phyloP scores from a whole-genome alignment of 2,888 invertebrate species.

The Drymonia ruficornis region DNA sequence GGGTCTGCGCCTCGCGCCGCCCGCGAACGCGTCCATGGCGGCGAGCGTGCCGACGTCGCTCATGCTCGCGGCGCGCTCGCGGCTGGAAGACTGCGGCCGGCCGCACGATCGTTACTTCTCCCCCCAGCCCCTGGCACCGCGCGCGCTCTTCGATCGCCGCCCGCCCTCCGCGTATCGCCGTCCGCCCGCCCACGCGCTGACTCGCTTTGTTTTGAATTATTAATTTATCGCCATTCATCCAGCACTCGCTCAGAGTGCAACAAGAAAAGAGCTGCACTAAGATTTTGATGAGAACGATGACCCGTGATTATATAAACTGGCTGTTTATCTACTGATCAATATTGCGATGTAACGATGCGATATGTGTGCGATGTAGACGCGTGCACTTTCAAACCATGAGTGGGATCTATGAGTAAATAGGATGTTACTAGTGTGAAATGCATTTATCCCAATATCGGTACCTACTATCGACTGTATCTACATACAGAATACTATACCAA shows the following conservation, averaged over 20 bases:
- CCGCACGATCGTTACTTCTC: slow-evolving; percentile 67
- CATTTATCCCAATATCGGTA: too few species aligned
- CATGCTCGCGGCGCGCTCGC: slow-evolving; percentile 81
- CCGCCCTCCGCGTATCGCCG: slow-evolving; percentile 73
- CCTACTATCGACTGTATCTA: too few species aligned
- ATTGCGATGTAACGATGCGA: too few species aligned
- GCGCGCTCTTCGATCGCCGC: slow-evolving; percentile 81
- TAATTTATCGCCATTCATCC: slow-evolving; percentile 81
- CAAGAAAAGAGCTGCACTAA: slow-evolving; percentile 56
- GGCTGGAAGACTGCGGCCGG: slow-evolving; percentile 80
- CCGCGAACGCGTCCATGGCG: slow-evolving; percentile 83
- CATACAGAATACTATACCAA: too few species aligned
- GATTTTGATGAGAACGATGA: slow-evolving; percentile 48
- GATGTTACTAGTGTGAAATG: too few species aligned
- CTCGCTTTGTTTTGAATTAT: slow-evolving; percentile 82
- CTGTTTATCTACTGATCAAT: neutral
- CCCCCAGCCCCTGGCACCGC: slow-evolving; percentile 67
- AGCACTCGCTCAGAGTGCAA: slow-evolving; percentile 57
- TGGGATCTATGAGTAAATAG: too few species aligned
- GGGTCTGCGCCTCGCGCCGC: slow-evolving; percentile 80
- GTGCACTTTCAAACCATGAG: too few species aligned
- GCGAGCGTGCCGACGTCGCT: slow-evolving; percentile 84
- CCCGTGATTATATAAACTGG: slow-evolving; percentile 24
- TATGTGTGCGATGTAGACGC: too few species aligned
- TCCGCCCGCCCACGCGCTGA: slow-evolving; percentile 73